phyloP scores from a whole-genome alignment of 2,888 invertebrate genomes.

The Hyles lineata region DNA sequence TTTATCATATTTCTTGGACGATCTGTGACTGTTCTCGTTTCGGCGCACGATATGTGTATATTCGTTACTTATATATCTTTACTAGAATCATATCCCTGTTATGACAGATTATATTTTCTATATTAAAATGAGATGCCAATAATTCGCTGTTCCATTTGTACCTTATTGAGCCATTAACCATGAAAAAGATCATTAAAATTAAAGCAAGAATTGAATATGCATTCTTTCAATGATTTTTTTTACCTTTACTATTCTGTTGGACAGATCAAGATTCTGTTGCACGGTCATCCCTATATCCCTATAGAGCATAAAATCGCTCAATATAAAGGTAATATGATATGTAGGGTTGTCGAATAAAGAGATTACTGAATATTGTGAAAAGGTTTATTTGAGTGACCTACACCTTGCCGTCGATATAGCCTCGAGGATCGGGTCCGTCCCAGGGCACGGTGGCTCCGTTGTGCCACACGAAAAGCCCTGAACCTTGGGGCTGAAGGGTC shows the following conservation, averaged over 20 bases:
- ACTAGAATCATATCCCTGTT: constrained; percentile 75
- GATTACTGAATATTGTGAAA: not conserved
- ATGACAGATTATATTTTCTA: constrained; percentile 78
- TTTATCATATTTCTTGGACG: constrained; percentile 70
- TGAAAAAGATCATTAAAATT: constrained; percentile 73
- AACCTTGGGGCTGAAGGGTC: constrained; percentile 50
- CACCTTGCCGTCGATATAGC: constrained; percentile 63
- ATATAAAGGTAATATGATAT: too few species aligned
- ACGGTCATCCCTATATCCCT: not conserved
- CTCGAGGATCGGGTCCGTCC: constrained; percentile 73
- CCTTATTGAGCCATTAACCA: constrained; percentile 73
- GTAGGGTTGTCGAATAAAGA: constrained; percentile 1
- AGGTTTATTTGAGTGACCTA: constrained; percentile 29
- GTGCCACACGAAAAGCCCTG: constrained; percentile 70
- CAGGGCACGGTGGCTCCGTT: constrained; percentile 64
- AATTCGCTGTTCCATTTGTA: constrained; percentile 76
- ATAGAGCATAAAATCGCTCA: too few species aligned
- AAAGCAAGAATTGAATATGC: constrained; percentile 60
- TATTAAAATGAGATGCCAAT: constrained; percentile 80
- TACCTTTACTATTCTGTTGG: constrained; percentile 43
- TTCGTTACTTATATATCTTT: constrained; percentile 70
- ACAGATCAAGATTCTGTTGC: not conserved
- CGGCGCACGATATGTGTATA: constrained; percentile 64
- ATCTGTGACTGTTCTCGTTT: constrained; percentile 51
- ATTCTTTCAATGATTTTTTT: constrained; percentile 70